These are phyloP conservation scores for Elgaria multicarinata DNA, from an alignment of 2,113 vertebrate species.

Conservation along the genomic window DNA sequence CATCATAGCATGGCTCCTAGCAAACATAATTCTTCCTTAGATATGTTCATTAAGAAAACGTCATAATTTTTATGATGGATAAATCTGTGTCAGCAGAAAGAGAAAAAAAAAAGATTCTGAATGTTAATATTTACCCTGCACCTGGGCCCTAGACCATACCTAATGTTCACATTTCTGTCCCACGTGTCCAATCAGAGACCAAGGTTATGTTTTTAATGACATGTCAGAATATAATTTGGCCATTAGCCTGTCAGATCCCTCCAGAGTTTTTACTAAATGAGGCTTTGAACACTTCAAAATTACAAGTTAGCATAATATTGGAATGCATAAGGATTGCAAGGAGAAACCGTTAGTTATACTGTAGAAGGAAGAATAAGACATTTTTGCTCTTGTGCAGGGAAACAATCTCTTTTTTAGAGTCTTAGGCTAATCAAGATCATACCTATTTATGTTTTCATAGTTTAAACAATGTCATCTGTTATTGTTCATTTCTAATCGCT, in stretches of 20 bases:
- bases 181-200: background rate
- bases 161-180: background rate
- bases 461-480: background rate
- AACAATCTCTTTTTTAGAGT: background rate
- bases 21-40: conserved; percentile 3
- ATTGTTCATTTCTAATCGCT: background rate
- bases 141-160: background rate
- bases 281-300: background rate
- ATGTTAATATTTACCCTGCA: background rate
- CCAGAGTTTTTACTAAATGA: conserved; percentile 17
- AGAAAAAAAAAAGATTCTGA: conserved; percentile 1
- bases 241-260: conserved; percentile 30
- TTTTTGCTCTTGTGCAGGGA: background rate
- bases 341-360: background rate
- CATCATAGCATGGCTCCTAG: background rate
- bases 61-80: conserved; percentile 1
- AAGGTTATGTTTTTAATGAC: conserved; percentile 34
- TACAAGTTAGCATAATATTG: background rate
- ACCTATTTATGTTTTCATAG: background rate
- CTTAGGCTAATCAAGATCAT: background rate
- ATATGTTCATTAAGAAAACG: background rate
- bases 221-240: background rate
- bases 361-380: background rate
- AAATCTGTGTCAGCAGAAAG: conserved; percentile 25
- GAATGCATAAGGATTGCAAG: background rate